A percentile compares a stretch with the other conserved stretches of the same genome.
These are phyloP conservation scores for Buceros bicornis DNA, from an alignment of 2,797 vertebrate species.

Conservation along the genomic window DNA sequence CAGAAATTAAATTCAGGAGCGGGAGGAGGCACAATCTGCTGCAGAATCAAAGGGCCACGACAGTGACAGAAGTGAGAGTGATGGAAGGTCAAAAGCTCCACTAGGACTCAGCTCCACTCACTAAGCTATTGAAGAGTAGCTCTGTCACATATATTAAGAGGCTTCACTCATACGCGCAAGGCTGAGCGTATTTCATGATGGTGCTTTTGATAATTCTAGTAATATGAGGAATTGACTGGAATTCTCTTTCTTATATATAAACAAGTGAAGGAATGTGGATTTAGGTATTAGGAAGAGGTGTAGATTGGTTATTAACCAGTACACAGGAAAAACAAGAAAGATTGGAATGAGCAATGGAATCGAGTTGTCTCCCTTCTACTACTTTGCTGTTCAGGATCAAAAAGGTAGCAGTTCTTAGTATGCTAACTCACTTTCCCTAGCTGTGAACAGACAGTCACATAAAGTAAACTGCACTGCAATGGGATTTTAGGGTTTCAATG, in stretches of 20 bases:
- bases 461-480: not conserved
- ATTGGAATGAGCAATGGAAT: not conserved
- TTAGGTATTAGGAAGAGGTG: not conserved
- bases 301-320: not conserved
- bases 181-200: not conserved
- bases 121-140: not conserved
- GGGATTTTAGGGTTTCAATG: not conserved
- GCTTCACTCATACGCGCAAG: not conserved
- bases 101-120: not conserved
- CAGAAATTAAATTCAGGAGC: not conserved
- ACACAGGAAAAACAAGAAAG: not conserved
- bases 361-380: not conserved
- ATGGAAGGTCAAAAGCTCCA: not conserved
- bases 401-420: not conserved
- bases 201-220: not conserved
- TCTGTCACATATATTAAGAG: not conserved
- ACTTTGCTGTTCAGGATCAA: not conserved
- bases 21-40: not conserved
- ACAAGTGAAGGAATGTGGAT: not conserved
- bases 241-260: not conserved
- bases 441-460: constrained; percentile 28
- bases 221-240: not conserved
- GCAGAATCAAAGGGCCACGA: not conserved
- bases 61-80: not conserved
- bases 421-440: not conserved